A percentile compares a stretch with the other conserved stretches of the same genome.
phyloP scores from a whole-genome alignment of 2,797 vertebrate species.

The Cottoperca gobio region DNA sequence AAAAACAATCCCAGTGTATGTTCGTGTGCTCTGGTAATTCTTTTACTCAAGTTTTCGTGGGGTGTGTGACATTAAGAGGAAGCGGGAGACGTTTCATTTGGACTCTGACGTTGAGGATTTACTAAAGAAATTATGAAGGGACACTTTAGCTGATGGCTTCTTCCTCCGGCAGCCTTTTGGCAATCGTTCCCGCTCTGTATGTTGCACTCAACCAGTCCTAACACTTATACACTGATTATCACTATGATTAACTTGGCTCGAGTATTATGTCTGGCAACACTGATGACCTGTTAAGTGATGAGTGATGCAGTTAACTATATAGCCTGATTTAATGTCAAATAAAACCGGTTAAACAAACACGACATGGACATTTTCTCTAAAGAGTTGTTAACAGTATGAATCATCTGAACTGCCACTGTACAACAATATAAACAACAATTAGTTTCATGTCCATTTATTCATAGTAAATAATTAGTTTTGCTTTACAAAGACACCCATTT shows the following conservation, averaged over 20 bases:
- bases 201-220: slow-evolving; percentile 68
- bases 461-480: background rate
- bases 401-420: background rate
- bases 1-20: too few species aligned
- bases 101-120: slow-evolving; percentile 23
- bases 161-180: slow-evolving; percentile 47
- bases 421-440: too few species aligned
- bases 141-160: slow-evolving; percentile 28
- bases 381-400: background rate
- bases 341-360: slow-evolving; percentile 66
- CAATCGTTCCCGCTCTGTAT: slow-evolving; percentile 64
- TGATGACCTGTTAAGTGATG: slow-evolving; percentile 72
- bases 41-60: background rate
- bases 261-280: slow-evolving; percentile 71
- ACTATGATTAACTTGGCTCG: slow-evolving; percentile 65
- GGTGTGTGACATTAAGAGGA: slow-evolving; percentile 13
- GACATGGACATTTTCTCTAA: background rate
- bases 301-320: slow-evolving; percentile 77
- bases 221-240: slow-evolving; percentile 64
- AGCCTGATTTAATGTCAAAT: slow-evolving; percentile 81
- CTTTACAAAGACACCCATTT: too few species aligned
- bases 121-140: slow-evolving; percentile 24
- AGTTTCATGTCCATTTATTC: background rate
- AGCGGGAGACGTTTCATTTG: slow-evolving; percentile 16
- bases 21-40: background rate